A percentile compares a stretch with the other conserved stretches of the same genome.
Conservation (phyloP, 2,113 vertebrate species). For the Triplophysa siluroides region DNA sequence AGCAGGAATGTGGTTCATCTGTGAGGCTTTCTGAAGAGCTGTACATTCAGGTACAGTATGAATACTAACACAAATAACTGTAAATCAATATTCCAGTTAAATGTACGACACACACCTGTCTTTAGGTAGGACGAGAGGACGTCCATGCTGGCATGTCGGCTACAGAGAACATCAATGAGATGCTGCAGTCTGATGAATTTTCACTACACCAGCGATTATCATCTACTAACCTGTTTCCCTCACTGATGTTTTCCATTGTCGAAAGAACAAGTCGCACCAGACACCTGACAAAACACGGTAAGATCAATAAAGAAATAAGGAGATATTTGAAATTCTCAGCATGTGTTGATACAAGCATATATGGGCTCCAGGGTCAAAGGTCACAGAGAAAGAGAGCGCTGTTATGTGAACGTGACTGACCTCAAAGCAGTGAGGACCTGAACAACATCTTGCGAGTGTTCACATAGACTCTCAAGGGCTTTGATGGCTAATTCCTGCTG, state of each 20-base stretch:
- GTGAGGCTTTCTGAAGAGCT: conserved; percentile 75
- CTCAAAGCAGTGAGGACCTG: conserved; percentile 82
- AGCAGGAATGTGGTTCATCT: conserved; percentile 53
- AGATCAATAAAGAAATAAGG: neutral
- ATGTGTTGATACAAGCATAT: neutral
- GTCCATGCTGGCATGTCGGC: conserved; percentile 72
- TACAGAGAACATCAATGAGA: neutral
- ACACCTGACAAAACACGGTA: conserved; percentile 73
- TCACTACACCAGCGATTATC: neutral
- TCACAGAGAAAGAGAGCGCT: neutral
- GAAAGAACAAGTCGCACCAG: conserved; percentile 80
- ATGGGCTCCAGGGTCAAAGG: neutral
- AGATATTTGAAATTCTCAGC: conserved; percentile 6
- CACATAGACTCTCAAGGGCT: conserved; percentile 82
- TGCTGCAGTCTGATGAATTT: too few relatives aligned
- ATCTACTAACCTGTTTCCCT: conserved; percentile 73
- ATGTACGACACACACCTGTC: conserved; percentile 72
- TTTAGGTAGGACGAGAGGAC: conserved; percentile 77
- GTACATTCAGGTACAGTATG: conserved; percentile 40
- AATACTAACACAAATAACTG: conserved; percentile 16
- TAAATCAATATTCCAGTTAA: neutral
- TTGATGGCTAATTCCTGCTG: conserved; percentile 79
- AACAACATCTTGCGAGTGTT: conserved; percentile 73
- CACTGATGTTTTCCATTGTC: conserved; percentile 63
- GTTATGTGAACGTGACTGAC: conserved; percentile 65